Evolutionary conservation across 2,797 vertebrate species (phyloP), one percentile per base, ranked within the genome.

Genomic region (Rhadinocentrus ornatus): DNA sequence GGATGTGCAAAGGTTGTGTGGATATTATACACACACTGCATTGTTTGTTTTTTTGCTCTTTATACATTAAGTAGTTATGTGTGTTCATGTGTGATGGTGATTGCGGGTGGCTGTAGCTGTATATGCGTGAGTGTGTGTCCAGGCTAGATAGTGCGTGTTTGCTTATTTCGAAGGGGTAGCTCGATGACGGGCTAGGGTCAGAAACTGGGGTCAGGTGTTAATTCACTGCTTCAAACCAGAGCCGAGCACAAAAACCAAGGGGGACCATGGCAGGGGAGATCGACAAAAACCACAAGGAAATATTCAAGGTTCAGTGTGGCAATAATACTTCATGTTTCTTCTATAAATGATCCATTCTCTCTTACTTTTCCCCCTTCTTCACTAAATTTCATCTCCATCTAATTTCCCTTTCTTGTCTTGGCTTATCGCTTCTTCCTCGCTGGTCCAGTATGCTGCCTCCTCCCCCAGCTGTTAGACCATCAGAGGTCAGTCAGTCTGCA

Each of bases 401-500:
- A 55, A 71, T 78, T 48, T 85, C 77, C 39, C 50, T 69, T 58
- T 64, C 52, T 66, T 6, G 52, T 64, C 54, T 66, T 4, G 52
- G 24, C 50, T 54, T 54, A 73, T 58, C 56, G 57, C 58, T 35
- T 58, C 55, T 77, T 61, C 70, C 67, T 63, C 81, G 71, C 53
- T 59, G 55, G 91, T 84, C 71, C 84, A 53, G 68, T 59, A 16
- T 35, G 24, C 71, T 22, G 35, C 77, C 69, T 78, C 77, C 86
- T 86, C 89, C 90, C 82, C 91, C 91, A 91, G 86, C 87, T 84
- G 88, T 84, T 85, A 90, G 84, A 88, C 83, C 88, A 67, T 62
- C 80, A 67, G 78, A 92, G 93, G 93, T 94, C 94, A 92, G 82
- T 75, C 88, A 72, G 92, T 91, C 92, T 90, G 89, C 83, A 84